Evolutionary conservation across 1,140 invertebrate genomes (phyloP).

Genomic region (Pinna nobilis): DNA sequence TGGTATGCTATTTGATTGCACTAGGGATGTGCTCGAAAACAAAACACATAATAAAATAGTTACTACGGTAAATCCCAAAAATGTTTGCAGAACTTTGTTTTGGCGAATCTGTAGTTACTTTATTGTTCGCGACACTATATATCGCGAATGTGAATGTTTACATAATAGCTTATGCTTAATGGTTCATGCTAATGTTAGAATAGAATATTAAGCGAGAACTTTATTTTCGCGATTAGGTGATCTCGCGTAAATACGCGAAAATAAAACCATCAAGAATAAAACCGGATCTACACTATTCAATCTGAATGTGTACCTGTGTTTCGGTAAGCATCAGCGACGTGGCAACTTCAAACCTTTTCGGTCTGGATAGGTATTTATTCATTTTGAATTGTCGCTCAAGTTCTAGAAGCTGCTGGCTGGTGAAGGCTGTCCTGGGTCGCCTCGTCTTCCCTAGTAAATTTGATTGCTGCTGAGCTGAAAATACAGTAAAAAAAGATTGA

Average conservation of each 20-base stretch:
- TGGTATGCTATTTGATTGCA: too few species aligned
- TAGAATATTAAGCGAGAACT: too few species aligned
- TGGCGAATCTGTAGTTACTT: too few species aligned
- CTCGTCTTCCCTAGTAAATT: slow-evolving; percentile 88
- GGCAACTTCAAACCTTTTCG: slow-evolving; percentile 98
- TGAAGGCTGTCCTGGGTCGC: slow-evolving; percentile 97
- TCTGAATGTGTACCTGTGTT: slow-evolving; percentile 86
- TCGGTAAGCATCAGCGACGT: slow-evolving; percentile 98
- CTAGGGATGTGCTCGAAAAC: too few species aligned
- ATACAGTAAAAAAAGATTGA: slow-evolving; percentile 13
- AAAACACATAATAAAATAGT: too few species aligned
- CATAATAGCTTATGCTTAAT: too few species aligned
- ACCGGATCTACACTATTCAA: not conserved
- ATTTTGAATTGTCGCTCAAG: slow-evolving; percentile 98
- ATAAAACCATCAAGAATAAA: not conserved
- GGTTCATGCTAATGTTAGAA: too few species aligned
- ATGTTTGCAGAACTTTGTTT: too few species aligned
- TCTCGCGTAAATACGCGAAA: not conserved
- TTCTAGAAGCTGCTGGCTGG: slow-evolving; percentile 97
- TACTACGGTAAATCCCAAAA: too few species aligned
- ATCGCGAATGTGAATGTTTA: too few species aligned
- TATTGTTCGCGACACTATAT: too few species aligned
- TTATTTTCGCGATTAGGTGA: too few species aligned
- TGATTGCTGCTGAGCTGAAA: slow-evolving; percentile 64
- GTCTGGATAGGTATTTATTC: slow-evolving; percentile 98